phyloP scores from a whole-genome alignment of 2,888 invertebrate species.

The Scaptomyza cyrtandrae region DNA sequence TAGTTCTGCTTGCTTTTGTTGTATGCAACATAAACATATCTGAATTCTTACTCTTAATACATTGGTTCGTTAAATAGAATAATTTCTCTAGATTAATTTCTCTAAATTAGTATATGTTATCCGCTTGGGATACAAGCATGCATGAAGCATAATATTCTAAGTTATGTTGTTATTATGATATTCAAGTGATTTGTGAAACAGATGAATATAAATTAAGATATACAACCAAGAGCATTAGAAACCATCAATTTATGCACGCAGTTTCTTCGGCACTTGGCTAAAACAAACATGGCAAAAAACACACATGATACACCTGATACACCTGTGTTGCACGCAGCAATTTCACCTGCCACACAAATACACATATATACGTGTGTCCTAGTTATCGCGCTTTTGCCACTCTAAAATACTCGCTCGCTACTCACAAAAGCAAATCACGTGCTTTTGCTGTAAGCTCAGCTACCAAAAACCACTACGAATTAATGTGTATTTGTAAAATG shows the following conservation, averaged over 20 bases:
- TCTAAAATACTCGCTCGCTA: conserved; percentile 23
- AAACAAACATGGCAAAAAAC: conserved; percentile 49
- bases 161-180: not conserved
- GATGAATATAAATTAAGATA: not conserved
- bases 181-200: not conserved
- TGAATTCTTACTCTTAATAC: not conserved
- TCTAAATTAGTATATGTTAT: not conserved
- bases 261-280: conserved; percentile 26
- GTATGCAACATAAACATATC: not conserved
- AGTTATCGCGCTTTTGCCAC: conserved; percentile 4
- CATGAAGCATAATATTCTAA: not conserved
- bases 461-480: conserved; percentile 42
- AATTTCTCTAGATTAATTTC: no score
- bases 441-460: conserved; percentile 55
- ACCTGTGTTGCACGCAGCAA: conserved; percentile 39
- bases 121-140: not conserved
- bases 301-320: conserved; percentile 34
- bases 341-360: not conserved
- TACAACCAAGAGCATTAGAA: conserved; percentile 35
- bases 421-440: conserved; percentile 72
- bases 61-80: not conserved
- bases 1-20: not conserved
- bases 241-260: conserved; percentile 49
- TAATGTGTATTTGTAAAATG: conserved; percentile 60
- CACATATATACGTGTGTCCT: not conserved